A percentile compares a stretch with the other conserved stretches of the same genome.
Evolutionary conservation across 2,113 vertebrate genomes (phyloP).

Genomic region (Saccopteryx leptura): DNA sequence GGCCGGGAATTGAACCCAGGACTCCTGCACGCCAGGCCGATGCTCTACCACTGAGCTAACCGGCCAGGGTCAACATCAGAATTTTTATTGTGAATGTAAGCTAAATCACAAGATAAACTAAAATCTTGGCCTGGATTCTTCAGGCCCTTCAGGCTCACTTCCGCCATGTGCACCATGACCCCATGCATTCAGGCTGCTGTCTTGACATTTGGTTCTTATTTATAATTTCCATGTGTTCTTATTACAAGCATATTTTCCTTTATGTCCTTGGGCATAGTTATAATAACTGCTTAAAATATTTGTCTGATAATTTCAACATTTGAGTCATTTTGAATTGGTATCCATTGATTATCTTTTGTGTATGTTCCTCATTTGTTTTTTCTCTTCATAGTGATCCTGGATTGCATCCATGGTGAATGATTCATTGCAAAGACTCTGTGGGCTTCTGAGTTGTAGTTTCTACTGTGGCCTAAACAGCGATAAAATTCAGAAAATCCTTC

Average conservation of each 20-base stretch:
- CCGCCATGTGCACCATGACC: constrained; percentile 87
- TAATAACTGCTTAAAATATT: background rate
- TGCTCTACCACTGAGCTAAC: too few relatives aligned
- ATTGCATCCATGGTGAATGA: background rate
- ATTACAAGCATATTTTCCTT: background rate
- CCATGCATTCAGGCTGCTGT: background rate
- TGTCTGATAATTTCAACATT: background rate
- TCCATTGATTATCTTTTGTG: background rate
- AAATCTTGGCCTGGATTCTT: constrained; percentile 91
- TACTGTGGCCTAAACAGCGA: background rate
- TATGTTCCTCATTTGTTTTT: background rate
- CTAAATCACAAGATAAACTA: constrained; percentile 92
- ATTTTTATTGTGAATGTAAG: constrained; percentile 88
- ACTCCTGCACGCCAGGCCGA: too few relatives aligned
- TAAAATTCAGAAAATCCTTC: background rate
- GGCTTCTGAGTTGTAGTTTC: background rate
- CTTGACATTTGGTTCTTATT: background rate
- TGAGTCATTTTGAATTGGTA: background rate
- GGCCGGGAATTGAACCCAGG: too few relatives aligned
- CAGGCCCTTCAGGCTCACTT: constrained; percentile 92
- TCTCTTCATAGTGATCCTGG: background rate
- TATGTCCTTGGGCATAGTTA: background rate
- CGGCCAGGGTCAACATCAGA: too few relatives aligned
- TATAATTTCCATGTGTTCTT: constrained; percentile 31
- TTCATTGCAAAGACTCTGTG: background rate